Evolutionary conservation across 2,797 vertebrate species (phyloP).

Genomic region (Geotria australis): DNA sequence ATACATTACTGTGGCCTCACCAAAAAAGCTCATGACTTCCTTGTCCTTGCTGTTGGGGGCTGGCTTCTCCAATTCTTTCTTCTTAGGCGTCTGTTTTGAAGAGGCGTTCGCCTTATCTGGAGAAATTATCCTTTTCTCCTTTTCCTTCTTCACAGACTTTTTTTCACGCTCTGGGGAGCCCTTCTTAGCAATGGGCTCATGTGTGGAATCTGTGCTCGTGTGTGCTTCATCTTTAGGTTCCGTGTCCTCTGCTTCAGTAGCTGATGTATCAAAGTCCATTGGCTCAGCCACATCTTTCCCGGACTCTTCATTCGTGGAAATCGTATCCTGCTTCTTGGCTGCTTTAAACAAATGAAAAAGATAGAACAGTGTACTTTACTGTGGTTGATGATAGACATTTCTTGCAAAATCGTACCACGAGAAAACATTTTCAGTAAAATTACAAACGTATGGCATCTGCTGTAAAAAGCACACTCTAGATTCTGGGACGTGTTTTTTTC

Average conservation of each 20-base stretch:
- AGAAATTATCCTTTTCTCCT: background rate
- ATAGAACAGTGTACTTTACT: too few species aligned
- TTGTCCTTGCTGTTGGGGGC: conserved; percentile 4
- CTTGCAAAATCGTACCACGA: too few species aligned
- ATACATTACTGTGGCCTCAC: conserved; percentile 11
- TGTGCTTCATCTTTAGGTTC: conserved; percentile 6
- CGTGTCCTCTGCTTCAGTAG: conserved; percentile 4
- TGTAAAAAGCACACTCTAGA: too few species aligned
- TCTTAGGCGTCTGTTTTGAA: conserved; percentile 2
- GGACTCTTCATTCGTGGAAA: conserved; percentile 1
- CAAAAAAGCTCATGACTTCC: conserved; percentile 36
- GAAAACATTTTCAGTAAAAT: too few species aligned
- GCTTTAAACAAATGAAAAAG: too few species aligned
- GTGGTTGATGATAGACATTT: too few species aligned
- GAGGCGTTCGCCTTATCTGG: too few species aligned
- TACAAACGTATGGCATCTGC: too few species aligned
- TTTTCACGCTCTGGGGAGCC: conserved; percentile 5
- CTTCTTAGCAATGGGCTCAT: too few species aligned
- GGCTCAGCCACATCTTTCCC: background rate
- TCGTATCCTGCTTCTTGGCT: conserved; percentile 1
- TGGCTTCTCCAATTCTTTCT: conserved; percentile 2
- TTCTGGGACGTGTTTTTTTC: too few species aligned
- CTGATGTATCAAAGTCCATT: conserved; percentile 2
- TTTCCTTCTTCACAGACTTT: background rate
- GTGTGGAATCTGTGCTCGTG: conserved; percentile 2